Evolutionary conservation across 2,888 invertebrate genomes (phyloP), one percentile per base, ranked within the genome.

Genomic region (Sthenelais limicola): DNA sequence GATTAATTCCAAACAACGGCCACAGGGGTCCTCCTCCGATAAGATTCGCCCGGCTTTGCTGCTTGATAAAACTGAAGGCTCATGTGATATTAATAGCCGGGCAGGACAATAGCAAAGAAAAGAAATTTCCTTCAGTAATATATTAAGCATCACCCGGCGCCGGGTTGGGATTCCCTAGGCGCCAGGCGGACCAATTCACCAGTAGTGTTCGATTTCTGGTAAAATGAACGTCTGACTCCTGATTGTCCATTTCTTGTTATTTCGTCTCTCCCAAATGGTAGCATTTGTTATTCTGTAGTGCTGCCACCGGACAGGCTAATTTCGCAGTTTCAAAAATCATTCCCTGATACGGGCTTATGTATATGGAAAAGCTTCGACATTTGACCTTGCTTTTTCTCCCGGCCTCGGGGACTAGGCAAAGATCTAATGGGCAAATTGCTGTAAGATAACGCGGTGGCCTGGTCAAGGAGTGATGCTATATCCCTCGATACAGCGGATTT

Each of bases 301-400:
- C 70, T 24, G 38, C 43, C 28, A 52, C 70, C 35, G 58, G 49
- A 28, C 43, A 26, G 26, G 66, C 30, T 28, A 73, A n/a, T 68
- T 68, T 73, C 62, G 35, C 62, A 62, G 38, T 62, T 62, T 62
- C 62, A 62, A 62, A 62, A 62, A 62, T 62, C 62, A 62, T 38
- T 38, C 62, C 62, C 62, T 62, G 35, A 38, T 35, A 38, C 38
- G 38, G 43, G 28, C 38, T 35, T 62, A 62, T 62, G 62, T 62
- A 38, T 62, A 38, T 62, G 62, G 62, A 38, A 38, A 38, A 38
- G 56, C 56, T 32, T 3, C 32, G 56, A 56, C 30, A 32, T 32
- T 18, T 15, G 56, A 56, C 56, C 56, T 52, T 33, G 49, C n/a
- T n/a, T n/a, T n/a, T n/a, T n/a, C n/a, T n/a, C n/a, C n/a, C n/a